Percentiles rank a stretch among this genome's conserved stretches.
Conservation (phyloP, 2,113 vertebrate genomes). For the Patagioenas fasciata region DNA sequence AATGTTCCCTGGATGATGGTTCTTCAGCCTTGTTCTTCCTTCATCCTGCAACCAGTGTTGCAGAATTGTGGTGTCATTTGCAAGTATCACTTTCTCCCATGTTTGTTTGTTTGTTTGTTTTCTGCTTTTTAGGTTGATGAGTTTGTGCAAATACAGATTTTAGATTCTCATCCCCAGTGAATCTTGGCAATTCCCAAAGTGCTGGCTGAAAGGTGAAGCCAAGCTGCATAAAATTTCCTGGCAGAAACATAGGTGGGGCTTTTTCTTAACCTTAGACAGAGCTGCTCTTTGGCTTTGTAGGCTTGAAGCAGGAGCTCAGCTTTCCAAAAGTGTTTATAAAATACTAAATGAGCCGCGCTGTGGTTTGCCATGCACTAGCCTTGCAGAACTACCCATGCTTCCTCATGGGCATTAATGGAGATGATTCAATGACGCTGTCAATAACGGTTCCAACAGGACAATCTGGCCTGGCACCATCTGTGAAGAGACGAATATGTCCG, state of each 20-base stretch:
- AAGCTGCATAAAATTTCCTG: neutral
- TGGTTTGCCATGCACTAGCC: neutral
- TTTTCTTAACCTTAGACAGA: neutral
- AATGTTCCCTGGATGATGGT: neutral
- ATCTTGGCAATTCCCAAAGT: neutral
- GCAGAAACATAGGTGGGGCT: neutral
- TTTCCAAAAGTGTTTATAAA: slow-evolving; percentile 18
- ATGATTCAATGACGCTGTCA: slow-evolving; percentile 10
- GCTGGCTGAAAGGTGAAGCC: neutral
- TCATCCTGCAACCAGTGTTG: neutral
- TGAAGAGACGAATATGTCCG: slow-evolving; percentile 4
- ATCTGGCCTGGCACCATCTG: slow-evolving; percentile 14
- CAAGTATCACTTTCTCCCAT: neutral
- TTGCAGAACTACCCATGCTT: slow-evolving; percentile 2
- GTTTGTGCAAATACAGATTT: neutral
- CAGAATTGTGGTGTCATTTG: neutral
- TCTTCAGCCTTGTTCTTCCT: neutral
- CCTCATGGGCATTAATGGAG: neutral
- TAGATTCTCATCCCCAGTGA: neutral
- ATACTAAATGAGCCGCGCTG: neutral
- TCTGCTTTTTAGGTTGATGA: neutral
- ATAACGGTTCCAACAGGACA: slow-evolving; percentile 25
- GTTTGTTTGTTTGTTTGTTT: neutral
- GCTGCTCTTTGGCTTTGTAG: neutral
- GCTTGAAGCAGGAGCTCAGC: neutral